These are phyloP conservation scores for Amia ocellicauda DNA, from an alignment of 2,113 vertebrate species.

Conservation along the genomic window DNA sequence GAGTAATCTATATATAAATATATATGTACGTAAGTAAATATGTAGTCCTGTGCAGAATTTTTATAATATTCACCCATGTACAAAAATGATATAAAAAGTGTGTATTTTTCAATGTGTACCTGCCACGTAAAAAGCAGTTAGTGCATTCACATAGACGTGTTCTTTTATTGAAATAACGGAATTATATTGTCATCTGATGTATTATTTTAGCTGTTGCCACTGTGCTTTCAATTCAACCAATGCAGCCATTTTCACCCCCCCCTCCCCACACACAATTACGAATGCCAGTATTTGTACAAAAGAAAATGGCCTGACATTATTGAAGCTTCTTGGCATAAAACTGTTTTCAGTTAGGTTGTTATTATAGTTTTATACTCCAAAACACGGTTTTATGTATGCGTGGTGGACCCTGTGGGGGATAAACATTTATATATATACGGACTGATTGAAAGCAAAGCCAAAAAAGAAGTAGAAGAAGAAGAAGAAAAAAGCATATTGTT, in stretches of 20 bases:
- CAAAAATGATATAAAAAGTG: constrained; percentile 7
- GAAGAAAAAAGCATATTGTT: no score
- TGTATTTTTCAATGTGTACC: constrained; percentile 14
- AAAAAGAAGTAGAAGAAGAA: no score
- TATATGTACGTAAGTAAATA: constrained; percentile 8
- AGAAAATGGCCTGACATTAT: not conserved
- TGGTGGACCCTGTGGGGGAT: not conserved
- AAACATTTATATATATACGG: not conserved
- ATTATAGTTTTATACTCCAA: constrained; percentile 10
- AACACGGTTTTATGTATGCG: constrained; percentile 24
- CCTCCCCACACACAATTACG: not conserved
- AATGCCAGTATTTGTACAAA: constrained; percentile 13
- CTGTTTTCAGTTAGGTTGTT: constrained; percentile 2
- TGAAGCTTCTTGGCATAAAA: constrained; percentile 9
- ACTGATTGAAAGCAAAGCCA: no score
- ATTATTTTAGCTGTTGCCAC: constrained; percentile 25
- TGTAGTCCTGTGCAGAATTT: constrained; percentile 11
- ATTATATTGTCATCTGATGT: constrained; percentile 11
- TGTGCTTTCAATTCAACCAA: not conserved
- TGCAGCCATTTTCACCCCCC: not conserved
- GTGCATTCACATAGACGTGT: constrained; percentile 1
- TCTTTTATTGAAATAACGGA: constrained; percentile 17
- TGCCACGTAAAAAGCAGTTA: constrained; percentile 17
- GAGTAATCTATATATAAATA: not conserved
- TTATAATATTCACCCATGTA: constrained; percentile 7